phyloP scores from a whole-genome alignment of 2,888 invertebrate species.

The Drosophila histrio region DNA sequence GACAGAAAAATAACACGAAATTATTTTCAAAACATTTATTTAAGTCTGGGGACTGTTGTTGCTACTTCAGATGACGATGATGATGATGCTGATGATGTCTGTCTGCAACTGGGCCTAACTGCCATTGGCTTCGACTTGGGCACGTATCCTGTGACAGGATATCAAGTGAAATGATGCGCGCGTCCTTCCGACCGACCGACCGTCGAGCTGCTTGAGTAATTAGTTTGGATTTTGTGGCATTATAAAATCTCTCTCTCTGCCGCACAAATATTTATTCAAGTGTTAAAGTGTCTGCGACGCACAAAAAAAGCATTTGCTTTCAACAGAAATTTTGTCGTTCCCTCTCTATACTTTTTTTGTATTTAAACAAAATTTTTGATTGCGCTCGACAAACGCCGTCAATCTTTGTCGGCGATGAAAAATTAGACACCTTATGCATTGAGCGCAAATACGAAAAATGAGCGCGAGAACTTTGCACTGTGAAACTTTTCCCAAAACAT shows the following conservation, averaged over 20 bases:
- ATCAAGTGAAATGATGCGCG: slow-evolving; percentile 81
- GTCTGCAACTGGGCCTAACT: slow-evolving; percentile 26
- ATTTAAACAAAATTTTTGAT: slow-evolving; percentile 66
- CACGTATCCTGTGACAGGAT: slow-evolving; percentile 73
- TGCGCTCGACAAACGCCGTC: slow-evolving; percentile 71
- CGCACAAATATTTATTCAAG: slow-evolving; percentile 82
- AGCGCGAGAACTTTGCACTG: slow-evolving; percentile 59
- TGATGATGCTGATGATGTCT: slow-evolving; percentile 51
- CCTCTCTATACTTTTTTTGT: slow-evolving; percentile 13
- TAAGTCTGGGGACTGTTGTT: slow-evolving; percentile 40
- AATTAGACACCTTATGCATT: slow-evolving; percentile 81
- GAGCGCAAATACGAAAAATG: slow-evolving; percentile 38
- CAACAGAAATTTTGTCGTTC: neutral
- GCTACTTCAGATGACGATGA: slow-evolving; percentile 13
- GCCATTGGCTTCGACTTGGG: slow-evolving; percentile 16
- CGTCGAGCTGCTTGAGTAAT: slow-evolving; percentile 72
- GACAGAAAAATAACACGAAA: slow-evolving; percentile 69
- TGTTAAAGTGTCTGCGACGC: slow-evolving; percentile 78
- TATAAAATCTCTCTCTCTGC: slow-evolving; percentile 67
- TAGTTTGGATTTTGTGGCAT: slow-evolving; percentile 82
- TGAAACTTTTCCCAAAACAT: slow-evolving; percentile 70
- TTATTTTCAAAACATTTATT: slow-evolving; percentile 80
- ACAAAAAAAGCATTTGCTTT: slow-evolving; percentile 33
- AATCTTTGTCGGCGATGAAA: slow-evolving; percentile 78
- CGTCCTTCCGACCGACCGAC: slow-evolving; percentile 48